These are phyloP conservation scores for Holacanthella duospinosa DNA, from an alignment of 2,888 invertebrate species.

Conservation along the genomic window DNA sequence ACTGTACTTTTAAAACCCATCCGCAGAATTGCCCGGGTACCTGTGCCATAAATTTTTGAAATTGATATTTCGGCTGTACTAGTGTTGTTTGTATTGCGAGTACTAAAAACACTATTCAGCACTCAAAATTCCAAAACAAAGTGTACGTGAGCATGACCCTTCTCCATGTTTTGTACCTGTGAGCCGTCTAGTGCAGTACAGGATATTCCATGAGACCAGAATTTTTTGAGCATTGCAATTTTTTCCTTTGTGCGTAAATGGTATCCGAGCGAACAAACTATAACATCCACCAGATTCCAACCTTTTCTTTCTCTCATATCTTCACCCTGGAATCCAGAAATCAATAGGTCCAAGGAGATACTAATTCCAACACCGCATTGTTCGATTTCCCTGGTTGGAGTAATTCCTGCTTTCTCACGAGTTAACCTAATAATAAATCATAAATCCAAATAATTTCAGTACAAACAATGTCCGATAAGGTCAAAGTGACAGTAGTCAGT, in stretches of 20 bases:
- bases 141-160: too few species aligned
- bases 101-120: too few species aligned
- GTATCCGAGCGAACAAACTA: constrained; percentile 56
- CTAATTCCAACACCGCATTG: constrained; percentile 70
- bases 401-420: constrained; percentile 14
- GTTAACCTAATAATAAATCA: constrained; percentile 13
- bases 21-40: too few species aligned
- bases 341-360: constrained; percentile 64
- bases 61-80: too few species aligned
- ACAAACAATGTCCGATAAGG: too few species aligned
- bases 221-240: constrained; percentile 48
- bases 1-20: too few species aligned
- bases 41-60: too few species aligned
- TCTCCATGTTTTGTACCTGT: constrained; percentile 40
- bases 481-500: background rate
- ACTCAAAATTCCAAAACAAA: too few species aligned
- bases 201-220: constrained; percentile 62
- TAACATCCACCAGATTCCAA: constrained; percentile 51
- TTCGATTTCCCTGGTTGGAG: constrained; percentile 38
- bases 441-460: too few species aligned
- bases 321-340: constrained; percentile 28
- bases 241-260: constrained; percentile 46
- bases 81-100: too few species aligned
- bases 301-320: constrained; percentile 44
- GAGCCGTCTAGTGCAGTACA: constrained; percentile 52